Base-by-base conservation (phyloP, 2,888 invertebrate genomes). In the Harpagoxenus sublaevis region DNA sequence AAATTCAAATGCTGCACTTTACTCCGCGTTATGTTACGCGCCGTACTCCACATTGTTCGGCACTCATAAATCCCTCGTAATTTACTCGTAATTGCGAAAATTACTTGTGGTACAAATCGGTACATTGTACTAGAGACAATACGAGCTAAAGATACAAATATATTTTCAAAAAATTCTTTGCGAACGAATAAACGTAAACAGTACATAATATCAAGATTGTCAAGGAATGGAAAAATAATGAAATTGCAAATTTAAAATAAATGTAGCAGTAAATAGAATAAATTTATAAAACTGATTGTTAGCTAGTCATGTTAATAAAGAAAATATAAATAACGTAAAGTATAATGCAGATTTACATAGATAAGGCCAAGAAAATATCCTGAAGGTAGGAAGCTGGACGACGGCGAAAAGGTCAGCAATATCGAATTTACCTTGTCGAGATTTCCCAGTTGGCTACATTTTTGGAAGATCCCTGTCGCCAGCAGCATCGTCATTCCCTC, bases 391-490 rank as follows among this genome's bases (percentile, higher is more conserved):
- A 35, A 45, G 15, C 18, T 5, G 28, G 3, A 53, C 10, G 45
- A 35, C 42, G 23, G 18, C 31, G 35, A 60, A 48, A 18, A 60
- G 48, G 5, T 70, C 45, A 70, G 23, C 55, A 35, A 55, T 66
- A 66, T 78, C 12, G 70, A 88, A 62, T 84, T 84, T 79, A 28
- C 31, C 51, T 55, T 31, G 35, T 10, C 60, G 57, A 78, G 82
- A 84, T 84, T 90, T 66, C 53, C 85, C 77, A 81, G 81, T 85
- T 88, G 83, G 87, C 86, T 83, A 66, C 85, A 92, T 92, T 91
- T 73, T 89, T 86, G 79, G 86, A 89, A 89, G 85, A 89, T 86
- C 68, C 82, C 84, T 35, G 71, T 75, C 42, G 39, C 23, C 55
- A n/a, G 15, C 63, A 35, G 45, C 57, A 10, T n/a, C 45, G 10